A percentile compares a stretch with the other conserved stretches of the same genome.
Evolutionary conservation across 2,888 invertebrate genomes (phyloP).

Genomic region (Psococerastis gibbosa): DNA sequence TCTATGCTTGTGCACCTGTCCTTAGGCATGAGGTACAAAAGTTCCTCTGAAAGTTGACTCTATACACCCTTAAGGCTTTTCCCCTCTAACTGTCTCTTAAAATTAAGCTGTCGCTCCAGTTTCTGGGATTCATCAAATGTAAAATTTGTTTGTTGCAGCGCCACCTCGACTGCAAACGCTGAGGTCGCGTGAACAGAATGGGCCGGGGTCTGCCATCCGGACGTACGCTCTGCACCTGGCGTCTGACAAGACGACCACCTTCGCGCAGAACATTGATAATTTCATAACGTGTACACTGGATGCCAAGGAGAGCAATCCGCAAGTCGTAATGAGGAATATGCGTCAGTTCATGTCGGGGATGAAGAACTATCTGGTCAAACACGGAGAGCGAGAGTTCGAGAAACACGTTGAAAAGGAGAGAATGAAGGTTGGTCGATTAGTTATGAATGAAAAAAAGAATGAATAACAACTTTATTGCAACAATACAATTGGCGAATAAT

Average conservation of each 20-base stretch:
- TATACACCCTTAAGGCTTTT: no score
- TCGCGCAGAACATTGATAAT: constrained; percentile 81
- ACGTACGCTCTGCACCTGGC: constrained; percentile 64
- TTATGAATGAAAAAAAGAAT: no score
- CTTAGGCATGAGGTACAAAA: no score
- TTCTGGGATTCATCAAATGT: no score
- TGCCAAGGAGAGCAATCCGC: constrained; percentile 72
- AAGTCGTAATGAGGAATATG: constrained; percentile 76
- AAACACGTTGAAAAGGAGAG: constrained; percentile 76
- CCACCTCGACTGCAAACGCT: constrained; percentile 56
- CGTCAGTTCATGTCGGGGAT: constrained; percentile 96
- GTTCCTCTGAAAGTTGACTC: no score
- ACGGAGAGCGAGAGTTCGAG: constrained; percentile 84
- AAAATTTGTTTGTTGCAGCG: constrained; percentile 43
- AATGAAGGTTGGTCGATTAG: constrained; percentile 37
- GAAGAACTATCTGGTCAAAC: constrained; percentile 93
- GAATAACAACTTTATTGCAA: no score
- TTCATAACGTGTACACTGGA: constrained; percentile 86
- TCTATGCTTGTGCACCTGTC: no score
- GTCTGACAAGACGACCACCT: constrained; percentile 69
- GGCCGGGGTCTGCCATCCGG: constrained; percentile 50
- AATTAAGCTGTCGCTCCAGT: no score
- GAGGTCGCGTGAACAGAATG: constrained; percentile 36
- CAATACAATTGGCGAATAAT: no score
- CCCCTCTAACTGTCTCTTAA: no score